Base-by-base conservation (phyloP, 2,113 vertebrate genomes). In the Pristiophorus japonicus region DNA sequence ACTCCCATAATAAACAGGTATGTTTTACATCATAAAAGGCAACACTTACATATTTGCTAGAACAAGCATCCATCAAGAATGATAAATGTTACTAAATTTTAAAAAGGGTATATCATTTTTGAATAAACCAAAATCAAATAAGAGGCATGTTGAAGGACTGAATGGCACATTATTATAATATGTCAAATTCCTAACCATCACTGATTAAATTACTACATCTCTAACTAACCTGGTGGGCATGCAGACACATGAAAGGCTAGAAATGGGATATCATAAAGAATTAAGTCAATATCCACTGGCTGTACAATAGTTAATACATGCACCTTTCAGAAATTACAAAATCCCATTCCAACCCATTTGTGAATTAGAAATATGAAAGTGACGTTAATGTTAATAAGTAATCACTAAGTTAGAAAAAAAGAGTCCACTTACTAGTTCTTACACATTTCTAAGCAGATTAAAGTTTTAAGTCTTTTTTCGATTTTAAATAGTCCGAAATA, bases 81-180 rank as follows among this genome's bases (percentile, higher is more conserved):
- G 62, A 7, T 59, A 55, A 90, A 90, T 18, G 7, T 22, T 93
- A 42, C 3, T 93, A 42, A 18, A 93, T 38, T n/a, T 38, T 38
- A 65, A 88, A 51, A 47, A 51, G 10, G 59, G 8, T 91, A 62
- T 16, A 34, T 59, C 22, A 42, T 27, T 66, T 30, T 90, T 66
- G 18, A 45, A 47, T 94, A 27, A 67, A 27, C 10, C 63, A 94
- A 94, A 51, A 24, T 65, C 5, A 27, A 94, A 67, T 63, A 65
- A n/a, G n/a, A n/a, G n/a, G 18, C 18, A 24, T 63, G 90, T 66
- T 94, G 45, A 38, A 66, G 18, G 6, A 24, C 16, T 66, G 12
- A 94, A 65, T 94, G 20, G 24, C 92, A 94, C 63, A 67, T 20
- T n/a, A n/a, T n/a, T n/a, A n/a, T n/a, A n/a, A n/a, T n/a, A n/a